Evolutionary conservation across 2,113 vertebrate species (phyloP).

Genomic region (Deroptyus accipitrinus): DNA sequence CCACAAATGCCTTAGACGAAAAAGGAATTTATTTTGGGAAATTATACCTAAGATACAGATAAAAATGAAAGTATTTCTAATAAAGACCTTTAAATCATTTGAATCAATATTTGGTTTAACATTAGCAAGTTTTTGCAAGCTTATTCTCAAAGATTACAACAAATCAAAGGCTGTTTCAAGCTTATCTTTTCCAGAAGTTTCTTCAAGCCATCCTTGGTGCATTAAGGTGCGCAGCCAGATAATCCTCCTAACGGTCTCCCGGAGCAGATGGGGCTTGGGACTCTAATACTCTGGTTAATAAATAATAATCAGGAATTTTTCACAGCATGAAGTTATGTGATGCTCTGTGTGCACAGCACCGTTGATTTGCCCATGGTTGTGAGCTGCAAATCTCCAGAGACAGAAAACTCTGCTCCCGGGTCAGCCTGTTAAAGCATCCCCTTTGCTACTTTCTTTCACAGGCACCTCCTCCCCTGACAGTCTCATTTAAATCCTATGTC

Average conservation of each 20-base stretch:
- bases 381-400: background rate
- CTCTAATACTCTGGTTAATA: background rate
- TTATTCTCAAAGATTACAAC: conserved; percentile 11
- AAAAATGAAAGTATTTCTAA: background rate
- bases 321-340: background rate
- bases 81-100: background rate
- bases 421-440: background rate
- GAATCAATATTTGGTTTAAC: conserved; percentile 10
- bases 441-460: background rate
- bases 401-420: background rate
- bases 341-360: rapidly evolving
- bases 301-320: background rate
- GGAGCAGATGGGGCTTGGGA: background rate
- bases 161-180: conserved; percentile 26
- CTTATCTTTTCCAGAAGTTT: conserved; percentile 20
- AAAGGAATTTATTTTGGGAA: background rate
- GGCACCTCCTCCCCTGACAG: background rate
- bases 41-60: background rate
- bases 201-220: background rate
- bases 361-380: background rate
- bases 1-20: background rate
- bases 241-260: background rate
- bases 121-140: conserved; percentile 7
- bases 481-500: background rate
- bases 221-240: background rate